Percentiles rank a stretch among this genome's conserved stretches.
Evolutionary conservation across 2,888 invertebrate species (phyloP).

Genomic region (Sinodicranocentrus sp.): DNA sequence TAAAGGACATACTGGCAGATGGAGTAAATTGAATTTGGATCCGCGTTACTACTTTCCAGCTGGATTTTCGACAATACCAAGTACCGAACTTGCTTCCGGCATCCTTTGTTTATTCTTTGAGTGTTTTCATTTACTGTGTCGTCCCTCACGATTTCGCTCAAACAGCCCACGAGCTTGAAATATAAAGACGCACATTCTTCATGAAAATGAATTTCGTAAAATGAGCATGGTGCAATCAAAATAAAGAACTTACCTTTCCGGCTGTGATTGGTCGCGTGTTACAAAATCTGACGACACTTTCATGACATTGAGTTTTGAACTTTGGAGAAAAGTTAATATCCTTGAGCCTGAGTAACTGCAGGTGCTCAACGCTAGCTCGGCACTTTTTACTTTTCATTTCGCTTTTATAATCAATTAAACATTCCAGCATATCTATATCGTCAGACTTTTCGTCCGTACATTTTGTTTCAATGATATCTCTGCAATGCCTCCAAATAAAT

Average conservation of each 20-base stretch:
- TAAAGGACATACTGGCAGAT: constrained; percentile 69
- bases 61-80: constrained; percentile 90
- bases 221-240: constrained; percentile 7
- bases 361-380: constrained; percentile 96
- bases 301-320: constrained; percentile 96
- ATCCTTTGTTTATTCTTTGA: constrained; percentile 91
- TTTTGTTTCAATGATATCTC: constrained; percentile 71
- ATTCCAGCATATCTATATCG: constrained; percentile 89
- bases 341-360: constrained; percentile 95
- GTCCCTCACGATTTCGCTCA: constrained; percentile 94
- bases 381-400: constrained; percentile 89
- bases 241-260: constrained; percentile 77
- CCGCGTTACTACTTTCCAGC: constrained; percentile 91
- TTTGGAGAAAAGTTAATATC: constrained; percentile 96
- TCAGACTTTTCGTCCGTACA: constrained; percentile 75
- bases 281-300: constrained; percentile 85
- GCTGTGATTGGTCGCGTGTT: constrained; percentile 77
- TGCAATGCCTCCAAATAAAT: constrained; percentile 74
- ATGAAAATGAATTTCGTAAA: no score
- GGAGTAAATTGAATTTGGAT: constrained; percentile 81
- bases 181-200: not conserved
- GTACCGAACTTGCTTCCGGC: constrained; percentile 92
- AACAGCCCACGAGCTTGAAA: constrained; percentile 88
- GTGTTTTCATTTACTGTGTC: constrained; percentile 89
- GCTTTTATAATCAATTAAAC: constrained; percentile 94